Conservation (phyloP, 2,888 invertebrate species). For the Ariolimax columbianus region DNA sequence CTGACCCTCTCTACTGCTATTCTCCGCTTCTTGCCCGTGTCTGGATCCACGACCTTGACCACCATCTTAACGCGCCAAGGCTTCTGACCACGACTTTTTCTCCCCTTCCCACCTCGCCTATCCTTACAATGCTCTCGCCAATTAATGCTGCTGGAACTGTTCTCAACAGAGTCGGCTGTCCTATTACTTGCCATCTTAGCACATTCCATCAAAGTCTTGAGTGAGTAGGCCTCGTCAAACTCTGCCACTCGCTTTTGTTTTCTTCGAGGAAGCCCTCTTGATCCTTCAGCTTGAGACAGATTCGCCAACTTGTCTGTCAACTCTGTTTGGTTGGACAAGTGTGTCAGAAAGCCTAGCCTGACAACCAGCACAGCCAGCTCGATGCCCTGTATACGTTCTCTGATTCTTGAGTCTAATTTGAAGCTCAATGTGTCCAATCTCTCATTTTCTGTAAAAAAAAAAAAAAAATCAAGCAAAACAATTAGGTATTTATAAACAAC, state of each 20-base stretch:
- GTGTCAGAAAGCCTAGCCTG: background rate
- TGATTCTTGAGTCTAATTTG: background rate
- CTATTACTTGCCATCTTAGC: background rate
- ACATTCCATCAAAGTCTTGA: background rate
- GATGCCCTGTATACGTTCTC: background rate
- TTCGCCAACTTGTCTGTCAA: background rate
- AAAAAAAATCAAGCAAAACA: background rate
- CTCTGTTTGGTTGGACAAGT: background rate
- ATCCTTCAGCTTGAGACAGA: background rate
- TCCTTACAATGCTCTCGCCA: background rate
- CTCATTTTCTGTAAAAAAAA: background rate
- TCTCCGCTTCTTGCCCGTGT: background rate
- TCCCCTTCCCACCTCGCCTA: background rate
- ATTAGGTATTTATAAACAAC: no score
- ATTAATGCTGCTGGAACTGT: background rate
- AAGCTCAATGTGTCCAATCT: slow-evolving; percentile 1
- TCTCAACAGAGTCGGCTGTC: background rate
- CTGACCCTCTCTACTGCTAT: background rate
- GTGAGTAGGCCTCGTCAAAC: background rate
- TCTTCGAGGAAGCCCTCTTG: background rate
- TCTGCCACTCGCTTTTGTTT: background rate
- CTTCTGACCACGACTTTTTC: background rate
- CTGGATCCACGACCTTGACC: background rate
- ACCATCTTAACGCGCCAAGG: background rate
- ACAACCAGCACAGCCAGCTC: background rate